Base-by-base conservation (phyloP, 2,113 vertebrate genomes). In the Calypte anna region DNA sequence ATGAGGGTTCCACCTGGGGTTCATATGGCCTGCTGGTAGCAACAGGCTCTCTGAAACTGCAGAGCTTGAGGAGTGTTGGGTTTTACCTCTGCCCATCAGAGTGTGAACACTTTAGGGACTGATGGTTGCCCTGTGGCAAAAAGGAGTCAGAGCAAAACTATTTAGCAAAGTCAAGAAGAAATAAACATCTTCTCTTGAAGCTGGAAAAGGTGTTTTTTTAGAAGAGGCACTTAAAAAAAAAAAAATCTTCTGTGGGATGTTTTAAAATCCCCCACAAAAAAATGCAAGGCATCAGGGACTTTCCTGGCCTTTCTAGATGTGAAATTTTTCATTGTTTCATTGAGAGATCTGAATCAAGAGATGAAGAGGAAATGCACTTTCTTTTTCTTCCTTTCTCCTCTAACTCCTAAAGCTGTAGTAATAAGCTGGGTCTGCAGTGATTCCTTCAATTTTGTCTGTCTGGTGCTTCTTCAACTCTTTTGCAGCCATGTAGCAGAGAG, bases 261-360 rank as follows among this genome's bases (percentile, higher is more conserved):
- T 55, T 69, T 91, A 94, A 95, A 96, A 90, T 93, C 78, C 93
- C 95, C 95, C 53, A 48, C 72, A 77, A 86, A 69, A 78, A 78
- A 76, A 82, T 72, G 83, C 77, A 61, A 23, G 76, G 54, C 58
- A 67, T 43, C 59, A 25, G 91, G 96, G 90, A 97, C 96, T 97
- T 97, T 88, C 92, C 94, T 92, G 50, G 38, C 16, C 28, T 91
- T 95, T 96, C 92, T 88, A 91, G 86, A 88, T 82, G 89, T 57
- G 58, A 84, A 69, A 25, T 50, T 58, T 82, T 27, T 63, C 51
- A 83, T 86, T 88, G 79, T 94, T 94, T 86, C 75, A 80, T 59
- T 33, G 86, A 92, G 36, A 91, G 38, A 33, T 44, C 70, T 67
- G 82, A 91, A 93, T 64, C 30, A 82, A 87, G 70, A 75, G n/a